Evolutionary conservation across 1,140 invertebrate genomes (phyloP).

Genomic region (Drosophila mauritiana): DNA sequence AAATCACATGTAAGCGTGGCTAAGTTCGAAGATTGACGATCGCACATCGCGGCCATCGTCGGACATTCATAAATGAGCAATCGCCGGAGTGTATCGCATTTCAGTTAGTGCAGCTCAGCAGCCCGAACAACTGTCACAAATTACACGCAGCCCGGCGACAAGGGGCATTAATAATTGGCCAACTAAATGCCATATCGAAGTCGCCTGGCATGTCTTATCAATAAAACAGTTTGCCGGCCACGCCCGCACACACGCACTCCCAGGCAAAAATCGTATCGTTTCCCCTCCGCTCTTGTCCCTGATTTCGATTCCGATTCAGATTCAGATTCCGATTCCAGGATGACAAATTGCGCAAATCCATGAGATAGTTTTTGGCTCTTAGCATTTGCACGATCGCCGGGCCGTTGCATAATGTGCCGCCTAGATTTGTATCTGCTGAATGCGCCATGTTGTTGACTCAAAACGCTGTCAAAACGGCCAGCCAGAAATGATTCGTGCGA

Average conservation of each 20-base stretch:
- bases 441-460: slow-evolving; percentile 81
- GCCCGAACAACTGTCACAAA: slow-evolving; percentile 71
- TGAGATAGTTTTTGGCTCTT: slow-evolving; percentile 75
- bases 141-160: slow-evolving; percentile 75
- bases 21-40: slow-evolving; percentile 47
- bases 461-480: slow-evolving; percentile 80
- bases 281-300: background rate
- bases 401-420: slow-evolving; percentile 74
- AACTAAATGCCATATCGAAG: slow-evolving; percentile 74
- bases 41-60: slow-evolving; percentile 52
- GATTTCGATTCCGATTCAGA: slow-evolving; percentile 13
- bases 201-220: slow-evolving; percentile 69
- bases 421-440: slow-evolving; percentile 81
- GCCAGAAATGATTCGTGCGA: slow-evolving; percentile 78
- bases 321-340: slow-evolving; percentile 59
- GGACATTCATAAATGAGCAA: slow-evolving; percentile 65
- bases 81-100: slow-evolving; percentile 61
- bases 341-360: slow-evolving; percentile 83
- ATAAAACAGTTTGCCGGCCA: slow-evolving; percentile 73
- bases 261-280: slow-evolving; percentile 1
- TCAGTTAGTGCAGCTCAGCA: slow-evolving; percentile 42
- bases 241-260: slow-evolving; percentile 77
- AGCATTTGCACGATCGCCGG: slow-evolving; percentile 60
- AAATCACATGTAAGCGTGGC: slow-evolving; percentile 66
- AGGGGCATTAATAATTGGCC: slow-evolving; percentile 78